Evolutionary conservation across 2,797 vertebrate species (phyloP).

Genomic region (Platyrinchus mystaceus): DNA sequence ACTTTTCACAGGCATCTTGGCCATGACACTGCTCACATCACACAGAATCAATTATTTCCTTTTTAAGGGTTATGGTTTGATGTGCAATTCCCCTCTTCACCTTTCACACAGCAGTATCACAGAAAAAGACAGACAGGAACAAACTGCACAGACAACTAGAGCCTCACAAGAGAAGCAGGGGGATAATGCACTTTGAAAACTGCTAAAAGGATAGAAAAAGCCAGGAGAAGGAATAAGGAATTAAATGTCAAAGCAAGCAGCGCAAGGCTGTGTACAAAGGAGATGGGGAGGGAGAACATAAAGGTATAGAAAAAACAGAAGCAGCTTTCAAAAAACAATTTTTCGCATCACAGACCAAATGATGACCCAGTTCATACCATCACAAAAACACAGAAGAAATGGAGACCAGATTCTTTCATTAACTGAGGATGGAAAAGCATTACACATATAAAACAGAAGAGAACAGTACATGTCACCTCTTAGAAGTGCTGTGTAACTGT

Average conservation of each 20-base stretch:
- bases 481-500: background rate
- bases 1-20: background rate
- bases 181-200: background rate
- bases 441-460: background rate
- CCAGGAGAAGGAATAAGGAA: background rate
- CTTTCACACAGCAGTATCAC: background rate
- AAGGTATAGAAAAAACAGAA: background rate
- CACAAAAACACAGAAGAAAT: background rate
- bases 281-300: background rate
- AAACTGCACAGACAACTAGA: background rate
- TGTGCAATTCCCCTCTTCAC: background rate
- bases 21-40: background rate
- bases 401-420: background rate
- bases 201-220: background rate
- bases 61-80: background rate
- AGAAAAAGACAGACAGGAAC: background rate
- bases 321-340: background rate
- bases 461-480: background rate
- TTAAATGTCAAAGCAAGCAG: background rate
- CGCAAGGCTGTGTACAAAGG: background rate
- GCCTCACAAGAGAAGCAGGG: background rate
- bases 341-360: background rate
- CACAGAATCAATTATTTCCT: background rate
- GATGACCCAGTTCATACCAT: background rate
- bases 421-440: background rate